Percentiles rank a stretch among this genome's conserved stretches.
phyloP scores from a whole-genome alignment of 2,113 vertebrate species.

The Burhinus oedicnemus region DNA sequence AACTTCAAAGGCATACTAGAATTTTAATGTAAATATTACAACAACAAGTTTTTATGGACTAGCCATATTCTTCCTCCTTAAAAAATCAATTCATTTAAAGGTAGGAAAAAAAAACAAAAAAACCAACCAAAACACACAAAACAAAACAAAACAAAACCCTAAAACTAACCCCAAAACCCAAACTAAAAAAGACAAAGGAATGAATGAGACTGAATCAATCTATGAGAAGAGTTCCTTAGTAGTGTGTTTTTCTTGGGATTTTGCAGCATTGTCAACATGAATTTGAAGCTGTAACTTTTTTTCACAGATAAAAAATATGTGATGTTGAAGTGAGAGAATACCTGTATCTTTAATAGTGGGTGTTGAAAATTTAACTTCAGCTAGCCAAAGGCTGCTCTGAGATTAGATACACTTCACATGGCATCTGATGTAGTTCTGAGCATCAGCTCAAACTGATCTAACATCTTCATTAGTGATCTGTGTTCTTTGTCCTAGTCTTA shows the following conservation, averaged over 20 bases:
- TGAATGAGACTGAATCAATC: neutral
- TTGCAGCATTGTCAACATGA: neutral
- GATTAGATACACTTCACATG: neutral
- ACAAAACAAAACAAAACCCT: neutral
- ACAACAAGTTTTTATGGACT: neutral
- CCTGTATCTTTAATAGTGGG: neutral
- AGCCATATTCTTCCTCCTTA: neutral
- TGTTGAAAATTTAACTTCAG: neutral
- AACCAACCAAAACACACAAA: rapidly evolving
- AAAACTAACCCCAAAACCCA: neutral
- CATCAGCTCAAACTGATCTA: neutral
- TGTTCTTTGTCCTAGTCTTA: neutral
- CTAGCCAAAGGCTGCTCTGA: neutral
- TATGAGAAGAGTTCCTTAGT: neutral
- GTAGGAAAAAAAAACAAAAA: neutral
- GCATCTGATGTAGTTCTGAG: neutral
- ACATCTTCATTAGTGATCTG: neutral
- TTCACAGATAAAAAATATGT: neutral
- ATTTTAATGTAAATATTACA: neutral
- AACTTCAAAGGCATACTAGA: neutral
- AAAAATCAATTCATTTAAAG: neutral
- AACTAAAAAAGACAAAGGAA: neutral
- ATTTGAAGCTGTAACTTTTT: neutral
- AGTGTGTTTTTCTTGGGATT: neutral
- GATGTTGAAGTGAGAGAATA: too few relatives aligned